Evolutionary conservation across 1,140 invertebrate genomes (phyloP), one percentile per base, ranked within the genome.

Genomic region (Zaprionus camerounensis): DNA sequence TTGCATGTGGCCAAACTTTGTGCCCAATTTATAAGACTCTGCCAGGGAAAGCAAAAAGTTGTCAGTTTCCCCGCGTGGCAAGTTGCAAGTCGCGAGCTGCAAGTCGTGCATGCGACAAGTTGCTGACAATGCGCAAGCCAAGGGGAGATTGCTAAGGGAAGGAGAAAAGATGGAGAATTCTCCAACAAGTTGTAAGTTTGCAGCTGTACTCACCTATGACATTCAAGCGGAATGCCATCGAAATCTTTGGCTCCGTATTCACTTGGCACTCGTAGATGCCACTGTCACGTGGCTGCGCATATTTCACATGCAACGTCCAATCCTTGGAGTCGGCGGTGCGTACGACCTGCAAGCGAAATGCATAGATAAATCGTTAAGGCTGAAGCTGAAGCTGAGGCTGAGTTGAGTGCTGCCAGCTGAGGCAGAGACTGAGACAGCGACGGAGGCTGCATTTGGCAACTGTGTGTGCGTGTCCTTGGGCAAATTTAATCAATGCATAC

Each of bases 291-390:
- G 96, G 94, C 92, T 98, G 96, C 7, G 97, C 96, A 93, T 97
- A 98, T 93, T 97, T 97, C 91, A 98, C 97, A 93, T 98, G 96
- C 73, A 99, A 93, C 65, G 97, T 97, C 97, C 97, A 99, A 94
- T 98, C 97, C 88, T 97, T 97, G 31, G 96, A 96, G 92, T 96
- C 96, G 85, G 97, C 96, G 80, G 96, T 96, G 93, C 96, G 95
- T 80, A 97, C 97, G 74, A 97, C 96, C 94, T 97, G 95, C 91
- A 96, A 69, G 41, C 31, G 56, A 55, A 70, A 80, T 71, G 77
- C 41, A 73, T 65, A 78, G 71, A 88, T 81, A 87, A 87, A 80
- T 80, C 70, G 65, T 69, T 56, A 56, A 57, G 38, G 22, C 64
- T 53, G 26, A 28, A 36, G 49, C 13, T 51, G 34, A 20, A 36